Conservation (phyloP, 2,113 vertebrate genomes). For the Pomatostomus ruficeps region DNA sequence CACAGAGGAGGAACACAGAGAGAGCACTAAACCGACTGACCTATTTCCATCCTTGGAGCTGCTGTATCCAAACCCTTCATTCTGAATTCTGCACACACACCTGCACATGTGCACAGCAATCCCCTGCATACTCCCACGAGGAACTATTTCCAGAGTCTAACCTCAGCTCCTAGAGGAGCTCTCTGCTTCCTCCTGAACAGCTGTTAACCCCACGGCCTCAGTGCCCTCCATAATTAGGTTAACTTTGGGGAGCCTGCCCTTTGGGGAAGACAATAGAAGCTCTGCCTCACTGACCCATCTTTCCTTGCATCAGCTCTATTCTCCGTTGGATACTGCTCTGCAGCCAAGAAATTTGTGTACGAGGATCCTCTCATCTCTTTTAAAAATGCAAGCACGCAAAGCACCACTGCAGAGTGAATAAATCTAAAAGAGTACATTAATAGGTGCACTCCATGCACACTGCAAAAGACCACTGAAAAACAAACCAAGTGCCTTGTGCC, state of each 20-base stretch:
- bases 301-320: background rate
- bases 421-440: background rate
- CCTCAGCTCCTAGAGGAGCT: background rate
- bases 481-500: background rate
- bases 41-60: constrained; percentile 48
- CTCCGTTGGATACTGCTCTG: background rate
- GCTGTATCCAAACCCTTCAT: background rate
- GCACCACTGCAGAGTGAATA: background rate
- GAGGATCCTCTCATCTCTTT: background rate
- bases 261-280: background rate
- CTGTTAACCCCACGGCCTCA: constrained; percentile 5
- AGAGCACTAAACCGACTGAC: constrained; percentile 43
- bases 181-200: background rate
- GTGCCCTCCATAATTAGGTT: constrained; percentile 13
- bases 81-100: constrained; percentile 22
- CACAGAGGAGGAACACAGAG: constrained; percentile 7
- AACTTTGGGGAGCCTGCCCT: background rate
- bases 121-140: background rate
- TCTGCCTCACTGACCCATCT: background rate
- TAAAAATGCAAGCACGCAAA: background rate
- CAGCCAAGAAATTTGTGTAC: background rate
- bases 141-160: background rate
- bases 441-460: background rate
- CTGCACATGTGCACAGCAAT: background rate
- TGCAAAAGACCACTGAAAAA: background rate